Base-by-base conservation (phyloP, 1,140 invertebrate species). In the Hypsibius dujardini region DNA sequence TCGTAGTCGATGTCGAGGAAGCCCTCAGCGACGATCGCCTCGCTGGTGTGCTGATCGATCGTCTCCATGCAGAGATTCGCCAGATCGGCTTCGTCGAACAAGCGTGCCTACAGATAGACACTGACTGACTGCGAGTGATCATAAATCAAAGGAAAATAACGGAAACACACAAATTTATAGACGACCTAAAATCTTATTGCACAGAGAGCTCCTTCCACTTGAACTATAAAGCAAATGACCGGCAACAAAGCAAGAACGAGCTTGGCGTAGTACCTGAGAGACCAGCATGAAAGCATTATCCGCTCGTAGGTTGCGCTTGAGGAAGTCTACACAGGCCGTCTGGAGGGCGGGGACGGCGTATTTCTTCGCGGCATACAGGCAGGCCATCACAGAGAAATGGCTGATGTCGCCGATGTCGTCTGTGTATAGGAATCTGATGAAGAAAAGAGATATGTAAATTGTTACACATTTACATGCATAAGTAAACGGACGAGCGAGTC, bases 1-100 rank as follows among this genome's bases (percentile, higher is more conserved):
- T 89, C 87, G 71, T 87, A 82, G 79, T 92, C 90, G 74, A 93
- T 89, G 76, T 93, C 90, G 1, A 87, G 86, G 77, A 94, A 94
- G 42, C 87, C 87, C 62, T 93, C 90, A 15, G 90, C 88, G 75
- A 83, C 84, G 1, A 93, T 77, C 2, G 89, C 87, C 77, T 91
- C 88, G 0, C 84, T 83, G 1, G 90, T 90, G 76, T 88, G 87
- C 77, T 89, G 89, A 77, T 92, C 90, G 74, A 93, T 92, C 56
- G 86, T 87, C 76, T 90, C 88, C 71, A 92, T 80, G 76, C 90
- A 92, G 15, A 90, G 79, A 1, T 86, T 84, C 46, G 87, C 88
- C 46, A 92, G 76, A 74, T 86, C 85, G 1, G 86, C 86, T 77
- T 91, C 88, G 78, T 91, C 88, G 80, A 90, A 92, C 42, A 91